Conservation (phyloP, 92 coral and sea anemone species). For the Scolanthus callimorphus region DNA sequence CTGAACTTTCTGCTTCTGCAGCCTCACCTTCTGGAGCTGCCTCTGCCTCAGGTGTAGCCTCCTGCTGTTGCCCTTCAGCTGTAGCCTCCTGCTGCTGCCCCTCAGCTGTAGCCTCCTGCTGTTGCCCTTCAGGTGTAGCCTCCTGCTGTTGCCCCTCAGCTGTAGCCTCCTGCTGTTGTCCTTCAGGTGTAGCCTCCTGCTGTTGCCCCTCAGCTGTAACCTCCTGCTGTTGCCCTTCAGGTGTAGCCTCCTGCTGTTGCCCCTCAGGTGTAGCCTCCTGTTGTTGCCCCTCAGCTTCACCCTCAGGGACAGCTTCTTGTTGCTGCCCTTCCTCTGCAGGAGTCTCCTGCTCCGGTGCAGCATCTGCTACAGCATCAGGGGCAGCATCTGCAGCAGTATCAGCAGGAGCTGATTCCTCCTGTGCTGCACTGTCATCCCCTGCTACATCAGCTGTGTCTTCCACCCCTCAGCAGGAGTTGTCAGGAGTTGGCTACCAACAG, state of each 20-base stretch:
- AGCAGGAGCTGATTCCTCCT: too few relatives aligned
- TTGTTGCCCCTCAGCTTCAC: not conserved
- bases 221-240: too few relatives aligned
- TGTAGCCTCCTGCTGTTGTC: constrained; percentile 5
- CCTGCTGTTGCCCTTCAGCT: constrained; percentile 5
- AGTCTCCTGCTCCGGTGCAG: not conserved
- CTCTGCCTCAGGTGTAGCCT: constrained; percentile 23
- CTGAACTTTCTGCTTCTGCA: not conserved
- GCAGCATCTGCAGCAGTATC: constrained; percentile 1
- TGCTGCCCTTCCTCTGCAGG: constrained; percentile 16
- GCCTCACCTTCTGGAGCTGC: not conserved
- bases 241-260: too few relatives aligned
- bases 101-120: not conserved
- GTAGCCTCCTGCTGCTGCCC: not conserved
- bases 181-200: not conserved
- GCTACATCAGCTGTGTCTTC: too few relatives aligned
- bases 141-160: constrained; percentile 6
- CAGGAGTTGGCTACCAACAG: too few relatives aligned
- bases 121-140: not conserved
- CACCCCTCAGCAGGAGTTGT: too few relatives aligned
- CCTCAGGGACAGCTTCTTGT: too few relatives aligned
- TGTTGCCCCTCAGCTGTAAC: not conserved
- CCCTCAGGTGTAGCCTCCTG: not conserved
- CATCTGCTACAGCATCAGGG: not conserved
- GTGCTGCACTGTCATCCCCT: too few relatives aligned